Conservation (phyloP, 2,888 invertebrate genomes). For the Gerris lacustris region DNA sequence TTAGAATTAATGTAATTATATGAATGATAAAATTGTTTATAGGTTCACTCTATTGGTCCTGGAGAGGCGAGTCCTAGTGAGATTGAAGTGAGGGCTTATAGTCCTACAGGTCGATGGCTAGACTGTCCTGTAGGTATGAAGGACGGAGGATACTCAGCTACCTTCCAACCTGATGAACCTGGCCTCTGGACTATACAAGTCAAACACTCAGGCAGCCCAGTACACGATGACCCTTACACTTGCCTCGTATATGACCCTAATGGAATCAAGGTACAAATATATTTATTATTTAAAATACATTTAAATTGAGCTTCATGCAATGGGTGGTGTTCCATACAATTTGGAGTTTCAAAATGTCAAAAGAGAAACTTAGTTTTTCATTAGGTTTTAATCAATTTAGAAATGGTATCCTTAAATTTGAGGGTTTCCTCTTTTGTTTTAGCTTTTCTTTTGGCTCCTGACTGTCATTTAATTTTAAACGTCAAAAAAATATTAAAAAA, state of each 20-base stretch:
- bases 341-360: no score
- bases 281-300: neutral
- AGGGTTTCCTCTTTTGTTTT: no score
- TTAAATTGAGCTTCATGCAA: no score
- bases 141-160: constrained; percentile 85
- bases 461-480: no score
- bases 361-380: no score
- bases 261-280: constrained; percentile 55
- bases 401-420: no score
- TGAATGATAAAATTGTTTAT: neutral
- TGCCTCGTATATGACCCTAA: constrained; percentile 92
- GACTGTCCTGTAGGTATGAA: constrained; percentile 71
- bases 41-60: constrained; percentile 1
- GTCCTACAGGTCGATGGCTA: constrained; percentile 73
- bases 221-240: constrained; percentile 90
- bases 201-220: constrained; percentile 88
- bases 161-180: constrained; percentile 92
- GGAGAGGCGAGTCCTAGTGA: constrained; percentile 51
- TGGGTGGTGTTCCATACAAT: no score
- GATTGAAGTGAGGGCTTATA: constrained; percentile 82
- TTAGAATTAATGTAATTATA: no score
- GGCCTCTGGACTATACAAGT: constrained; percentile 96
- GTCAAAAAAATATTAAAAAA: no score
- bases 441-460: no score
- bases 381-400: no score